Evolutionary conservation across 2,113 vertebrate genomes (phyloP).

Genomic region (Boleophthalmus pectinirostris): DNA sequence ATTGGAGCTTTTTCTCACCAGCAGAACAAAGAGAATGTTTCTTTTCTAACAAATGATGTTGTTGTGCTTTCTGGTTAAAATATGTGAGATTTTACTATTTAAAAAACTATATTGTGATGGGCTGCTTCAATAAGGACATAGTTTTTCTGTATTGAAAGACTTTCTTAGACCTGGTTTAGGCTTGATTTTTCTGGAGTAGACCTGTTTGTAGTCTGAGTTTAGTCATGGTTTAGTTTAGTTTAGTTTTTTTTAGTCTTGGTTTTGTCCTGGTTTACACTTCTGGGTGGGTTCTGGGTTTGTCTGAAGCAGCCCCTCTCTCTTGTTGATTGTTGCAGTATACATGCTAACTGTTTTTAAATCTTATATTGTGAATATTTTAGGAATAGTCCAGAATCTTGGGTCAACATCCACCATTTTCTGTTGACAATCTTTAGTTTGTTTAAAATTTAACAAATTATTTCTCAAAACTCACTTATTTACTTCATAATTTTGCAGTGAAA

Average conservation of each 20-base stretch:
- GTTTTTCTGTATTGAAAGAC: neutral
- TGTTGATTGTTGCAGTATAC: neutral
- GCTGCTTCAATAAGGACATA: neutral
- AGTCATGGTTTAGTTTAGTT: neutral
- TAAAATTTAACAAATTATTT: too few relatives aligned
- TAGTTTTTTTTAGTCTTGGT: neutral
- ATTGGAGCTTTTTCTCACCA: slow-evolving; percentile 57
- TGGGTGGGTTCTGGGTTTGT: neutral
- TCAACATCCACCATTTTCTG: neutral
- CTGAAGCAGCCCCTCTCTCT: neutral
- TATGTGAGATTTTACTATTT: slow-evolving; percentile 3
- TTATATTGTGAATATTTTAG: neutral
- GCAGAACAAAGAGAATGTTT: slow-evolving; percentile 65
- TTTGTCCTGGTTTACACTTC: neutral
- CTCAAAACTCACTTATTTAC: too few relatives aligned
- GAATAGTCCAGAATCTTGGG: neutral
- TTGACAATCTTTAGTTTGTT: neutral
- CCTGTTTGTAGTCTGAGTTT: neutral
- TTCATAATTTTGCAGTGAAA: neutral
- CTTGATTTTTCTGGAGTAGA: neutral
- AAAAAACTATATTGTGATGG: neutral
- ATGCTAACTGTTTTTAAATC: neutral
- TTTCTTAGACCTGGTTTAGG: neutral
- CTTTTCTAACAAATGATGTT: slow-evolving; percentile 15
- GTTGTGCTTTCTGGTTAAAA: slow-evolving; percentile 46